These are phyloP conservation scores for Oreocharis arfaki DNA, from an alignment of 2,113 vertebrate genomes.

Conservation along the genomic window DNA sequence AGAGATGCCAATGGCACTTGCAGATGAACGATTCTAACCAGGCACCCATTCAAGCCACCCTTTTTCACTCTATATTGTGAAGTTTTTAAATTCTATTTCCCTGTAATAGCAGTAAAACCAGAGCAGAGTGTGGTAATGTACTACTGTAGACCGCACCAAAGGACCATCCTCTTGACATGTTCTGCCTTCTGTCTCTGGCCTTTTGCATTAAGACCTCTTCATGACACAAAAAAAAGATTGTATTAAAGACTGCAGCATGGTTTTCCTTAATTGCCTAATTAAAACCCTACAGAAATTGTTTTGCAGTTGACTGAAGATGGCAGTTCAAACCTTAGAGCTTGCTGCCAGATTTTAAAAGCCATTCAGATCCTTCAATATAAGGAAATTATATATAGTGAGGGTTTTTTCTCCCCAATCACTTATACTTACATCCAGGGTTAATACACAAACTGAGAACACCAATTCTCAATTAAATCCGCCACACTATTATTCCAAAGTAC, in stretches of 20 bases:
- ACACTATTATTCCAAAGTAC: neutral
- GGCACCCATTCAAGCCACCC: neutral
- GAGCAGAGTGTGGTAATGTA: neutral
- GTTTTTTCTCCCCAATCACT: fast-evolving
- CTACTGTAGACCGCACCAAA: neutral
- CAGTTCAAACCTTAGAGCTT: neutral
- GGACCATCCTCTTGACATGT: neutral
- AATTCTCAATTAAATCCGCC: neutral
- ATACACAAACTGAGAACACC: neutral
- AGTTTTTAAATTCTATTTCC: neutral
- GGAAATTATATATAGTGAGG: neutral
- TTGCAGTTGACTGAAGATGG: neutral
- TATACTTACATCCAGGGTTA: neutral
- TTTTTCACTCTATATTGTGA: neutral
- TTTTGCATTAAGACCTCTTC: neutral
- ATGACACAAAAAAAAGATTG: neutral
- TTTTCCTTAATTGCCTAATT: neutral
- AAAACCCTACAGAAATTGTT: neutral
- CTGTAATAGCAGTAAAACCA: neutral
- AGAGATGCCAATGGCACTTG: neutral
- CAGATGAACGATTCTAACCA: neutral
- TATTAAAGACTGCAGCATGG: neutral
- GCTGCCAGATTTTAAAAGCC: neutral
- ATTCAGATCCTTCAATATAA: neutral
- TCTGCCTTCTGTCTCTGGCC: neutral